Base-by-base conservation (phyloP, 2,888 invertebrate species). In the Eutolmus rufibarbis region DNA sequence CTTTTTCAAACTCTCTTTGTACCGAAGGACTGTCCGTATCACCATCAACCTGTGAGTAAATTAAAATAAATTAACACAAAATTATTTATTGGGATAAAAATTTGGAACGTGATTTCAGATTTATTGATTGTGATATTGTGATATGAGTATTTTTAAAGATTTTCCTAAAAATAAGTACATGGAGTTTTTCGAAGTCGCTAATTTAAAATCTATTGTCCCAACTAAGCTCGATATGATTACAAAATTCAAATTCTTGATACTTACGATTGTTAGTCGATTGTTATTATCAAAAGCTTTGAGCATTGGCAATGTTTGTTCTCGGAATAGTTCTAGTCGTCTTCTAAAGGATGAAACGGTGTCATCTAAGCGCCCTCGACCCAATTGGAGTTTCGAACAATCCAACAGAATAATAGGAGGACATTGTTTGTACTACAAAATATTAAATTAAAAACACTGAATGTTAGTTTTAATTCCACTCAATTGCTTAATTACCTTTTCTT, bases 341-440 rank as follows among this genome's bases (percentile, higher is more conserved):
- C 97, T 94, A 92, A 98, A 97, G 0, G 97, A 97, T 9, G 96
- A 96, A 34, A 97, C 96, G 9, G 96, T 96, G 92, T 98, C 98
- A 91, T 98, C 98, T 16, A 96, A 94, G 40, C 97, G 93, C 0
- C 97, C 97, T 37, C 97, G 94, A 0, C 97, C 97, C 77, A 97
- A 93, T 92, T 97, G 97, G 88, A 97, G 94, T 92, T 98, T 98
- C 0, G 98, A 97, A 91, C 98, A 98, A 93, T 98, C 98, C 90
- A 98, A 93, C 0, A 98, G 94, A 5, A 98, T 95, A 91, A 97
- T 95, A 0, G 96, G 95, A 2, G 98, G 97, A 81, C 94, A 94
- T 90, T 96, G 94, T 87, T 95, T 94, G 92, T 95, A 97, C 97
- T 97, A 92, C 28, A 93, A 92, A 89, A 89, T 89, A 89, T 89